These are phyloP conservation scores for Mesocricetus auratus DNA, from an alignment of 2,113 vertebrate genomes.

Conservation along the genomic window DNA sequence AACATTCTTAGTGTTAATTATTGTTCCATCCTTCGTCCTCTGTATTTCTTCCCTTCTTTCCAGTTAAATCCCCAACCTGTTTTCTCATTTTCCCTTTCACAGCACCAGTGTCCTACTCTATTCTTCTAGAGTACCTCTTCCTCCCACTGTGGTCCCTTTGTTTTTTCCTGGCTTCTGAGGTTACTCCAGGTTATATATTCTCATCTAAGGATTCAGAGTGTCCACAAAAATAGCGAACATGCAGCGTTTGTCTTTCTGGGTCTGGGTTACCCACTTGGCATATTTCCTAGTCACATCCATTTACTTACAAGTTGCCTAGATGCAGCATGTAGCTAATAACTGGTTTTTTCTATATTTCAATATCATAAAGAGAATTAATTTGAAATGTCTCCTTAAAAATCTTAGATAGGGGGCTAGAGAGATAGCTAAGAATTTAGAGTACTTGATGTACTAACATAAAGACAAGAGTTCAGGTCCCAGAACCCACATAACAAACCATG, in stretches of 20 bases:
- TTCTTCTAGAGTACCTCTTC: background rate
- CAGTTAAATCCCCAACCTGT: background rate
- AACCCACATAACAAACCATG: background rate
- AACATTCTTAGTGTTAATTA: background rate
- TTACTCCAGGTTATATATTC: background rate
- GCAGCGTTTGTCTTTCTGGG: background rate
- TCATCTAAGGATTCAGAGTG: background rate
- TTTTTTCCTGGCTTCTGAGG: background rate
- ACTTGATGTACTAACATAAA: background rate
- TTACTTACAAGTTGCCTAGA: background rate
- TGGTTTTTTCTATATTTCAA: background rate
- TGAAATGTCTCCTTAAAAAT: background rate
- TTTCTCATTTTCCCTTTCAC: background rate
- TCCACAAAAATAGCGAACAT: background rate
- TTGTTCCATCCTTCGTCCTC: background rate
- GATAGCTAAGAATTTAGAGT: background rate
- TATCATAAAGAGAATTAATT: background rate
- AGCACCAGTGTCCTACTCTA: background rate
- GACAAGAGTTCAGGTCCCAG: background rate
- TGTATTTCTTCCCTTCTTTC: background rate
- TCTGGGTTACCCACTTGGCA: background rate
- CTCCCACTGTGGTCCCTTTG: background rate
- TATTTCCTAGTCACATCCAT: background rate
- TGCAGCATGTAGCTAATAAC: background rate
- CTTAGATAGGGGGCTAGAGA: background rate